These are phyloP conservation scores for Enoplolaimus lenunculus DNA, from an alignment of 2,888 invertebrate genomes.

Conservation along the genomic window DNA sequence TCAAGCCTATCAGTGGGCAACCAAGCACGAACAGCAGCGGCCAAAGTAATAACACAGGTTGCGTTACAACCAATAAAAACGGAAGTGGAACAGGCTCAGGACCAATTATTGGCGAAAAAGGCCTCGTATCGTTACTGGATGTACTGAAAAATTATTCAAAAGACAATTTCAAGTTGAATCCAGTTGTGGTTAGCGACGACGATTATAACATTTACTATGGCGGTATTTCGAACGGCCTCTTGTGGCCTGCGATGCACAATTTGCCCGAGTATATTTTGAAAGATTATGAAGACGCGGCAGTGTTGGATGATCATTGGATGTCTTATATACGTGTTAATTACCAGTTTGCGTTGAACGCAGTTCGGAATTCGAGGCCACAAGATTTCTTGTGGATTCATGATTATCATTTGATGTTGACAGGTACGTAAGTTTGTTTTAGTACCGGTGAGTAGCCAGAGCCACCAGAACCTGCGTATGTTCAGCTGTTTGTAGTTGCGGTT, in stretches of 20 bases:
- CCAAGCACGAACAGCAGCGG: no score
- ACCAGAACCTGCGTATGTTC: no score
- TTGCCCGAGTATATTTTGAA: conserved; percentile 20
- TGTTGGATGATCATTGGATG: conserved; percentile 32
- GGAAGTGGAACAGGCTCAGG: neutral
- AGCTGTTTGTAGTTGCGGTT: no score
- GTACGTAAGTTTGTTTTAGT: no score
- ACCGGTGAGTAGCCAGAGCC: no score
- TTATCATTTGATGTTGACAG: conserved; percentile 34
- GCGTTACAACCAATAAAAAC: neutral
- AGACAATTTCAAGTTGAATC: conserved; percentile 36
- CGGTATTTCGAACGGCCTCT: conserved; percentile 33
- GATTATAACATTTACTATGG: conserved; percentile 34
- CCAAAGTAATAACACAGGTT: neutral
- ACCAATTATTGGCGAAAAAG: neutral
- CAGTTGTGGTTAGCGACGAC: conserved; percentile 36
- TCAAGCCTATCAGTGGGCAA: no score
- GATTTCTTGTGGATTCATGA: conserved; percentile 37
- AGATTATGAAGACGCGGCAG: conserved; percentile 23
- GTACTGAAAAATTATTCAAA: conserved; percentile 38
- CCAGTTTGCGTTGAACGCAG: conserved; percentile 33
- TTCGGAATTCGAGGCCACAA: conserved; percentile 31
- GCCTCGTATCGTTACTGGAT: conserved; percentile 32
- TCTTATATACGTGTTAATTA: conserved; percentile 34
- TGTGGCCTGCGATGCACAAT: conserved; percentile 34